These are phyloP conservation scores for Plagodis dolabraria DNA, from an alignment of 2,888 invertebrate genomes.

Conservation along the genomic window DNA sequence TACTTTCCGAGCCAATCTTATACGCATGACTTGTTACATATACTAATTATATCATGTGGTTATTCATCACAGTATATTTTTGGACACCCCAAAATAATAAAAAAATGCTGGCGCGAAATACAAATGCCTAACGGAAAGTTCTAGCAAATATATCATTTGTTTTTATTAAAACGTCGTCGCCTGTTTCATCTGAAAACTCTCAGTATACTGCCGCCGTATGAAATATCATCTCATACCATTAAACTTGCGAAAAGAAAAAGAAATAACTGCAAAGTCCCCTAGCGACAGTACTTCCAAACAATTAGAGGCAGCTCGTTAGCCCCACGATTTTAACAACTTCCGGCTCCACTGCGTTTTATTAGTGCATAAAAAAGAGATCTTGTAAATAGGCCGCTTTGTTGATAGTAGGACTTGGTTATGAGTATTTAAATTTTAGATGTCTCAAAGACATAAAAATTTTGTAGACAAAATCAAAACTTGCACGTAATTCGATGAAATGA, in stretches of 20 bases:
- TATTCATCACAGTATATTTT: no score
- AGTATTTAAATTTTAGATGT: conserved; percentile 1
- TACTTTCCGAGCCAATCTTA: no score
- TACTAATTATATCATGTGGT: no score
- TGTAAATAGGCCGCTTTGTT: conserved; percentile 32
- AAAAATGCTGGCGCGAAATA: no score
- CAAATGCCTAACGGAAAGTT: no score
- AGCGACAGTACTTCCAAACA: conserved; percentile 72
- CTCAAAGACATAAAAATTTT: not conserved
- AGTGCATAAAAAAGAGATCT: conserved; percentile 50
- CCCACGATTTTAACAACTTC: conserved; percentile 61
- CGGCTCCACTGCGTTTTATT: conserved; percentile 62
- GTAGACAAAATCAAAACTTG: no score
- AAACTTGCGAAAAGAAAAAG: conserved; percentile 27
- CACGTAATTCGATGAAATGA: no score
- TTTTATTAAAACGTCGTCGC: no score
- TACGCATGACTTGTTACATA: no score
- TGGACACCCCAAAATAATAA: no score
- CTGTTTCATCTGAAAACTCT: conserved; percentile 6
- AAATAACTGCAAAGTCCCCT: conserved; percentile 27
- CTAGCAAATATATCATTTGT: no score
- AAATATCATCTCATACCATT: conserved; percentile 74
- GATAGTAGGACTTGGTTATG: conserved; percentile 11
- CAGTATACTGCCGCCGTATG: conserved; percentile 49
- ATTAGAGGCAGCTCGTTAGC: conserved; percentile 79